Percentiles rank a stretch among this genome's conserved stretches.
These are phyloP conservation scores for Danionella dracula DNA, from an alignment of 2,797 vertebrate species.

Conservation along the genomic window DNA sequence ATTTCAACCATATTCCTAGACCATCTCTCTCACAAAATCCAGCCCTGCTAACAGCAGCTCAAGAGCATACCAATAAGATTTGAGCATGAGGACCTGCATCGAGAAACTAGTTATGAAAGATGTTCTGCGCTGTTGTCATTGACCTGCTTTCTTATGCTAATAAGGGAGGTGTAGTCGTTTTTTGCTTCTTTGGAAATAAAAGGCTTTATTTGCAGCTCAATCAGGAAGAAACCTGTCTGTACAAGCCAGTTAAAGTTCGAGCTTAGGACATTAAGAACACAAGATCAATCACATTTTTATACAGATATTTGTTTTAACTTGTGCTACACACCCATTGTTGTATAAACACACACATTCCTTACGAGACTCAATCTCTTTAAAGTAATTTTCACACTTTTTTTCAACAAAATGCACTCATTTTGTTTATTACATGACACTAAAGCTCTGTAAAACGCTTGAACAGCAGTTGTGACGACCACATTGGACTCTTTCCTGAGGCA, in stretches of 20 bases:
- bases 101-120: no score
- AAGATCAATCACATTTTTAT: neutral
- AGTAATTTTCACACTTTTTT: neutral
- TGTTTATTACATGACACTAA: neutral
- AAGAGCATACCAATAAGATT: no score
- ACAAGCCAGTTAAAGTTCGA: constrained; percentile 35
- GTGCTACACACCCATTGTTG: neutral
- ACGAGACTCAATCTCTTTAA: neutral
- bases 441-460: neutral
- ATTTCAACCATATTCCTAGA: no score
- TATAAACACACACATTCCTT: neutral
- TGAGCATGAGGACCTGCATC: no score
- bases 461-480: constrained; percentile 7
- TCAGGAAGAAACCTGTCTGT: constrained; percentile 34
- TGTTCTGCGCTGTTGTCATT: no score
- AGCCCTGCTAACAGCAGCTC: no score
- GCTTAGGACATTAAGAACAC: neutral
- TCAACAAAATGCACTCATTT: neutral
- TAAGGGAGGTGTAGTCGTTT: no score
- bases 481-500: constrained; percentile 4
- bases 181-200: neutral
- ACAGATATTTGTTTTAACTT: constrained; percentile 2
- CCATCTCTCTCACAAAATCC: no score
- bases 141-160: no score
- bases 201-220: neutral